Conservation (phyloP, 2,797 vertebrate genomes). For the Telmatherina bonti region DNA sequence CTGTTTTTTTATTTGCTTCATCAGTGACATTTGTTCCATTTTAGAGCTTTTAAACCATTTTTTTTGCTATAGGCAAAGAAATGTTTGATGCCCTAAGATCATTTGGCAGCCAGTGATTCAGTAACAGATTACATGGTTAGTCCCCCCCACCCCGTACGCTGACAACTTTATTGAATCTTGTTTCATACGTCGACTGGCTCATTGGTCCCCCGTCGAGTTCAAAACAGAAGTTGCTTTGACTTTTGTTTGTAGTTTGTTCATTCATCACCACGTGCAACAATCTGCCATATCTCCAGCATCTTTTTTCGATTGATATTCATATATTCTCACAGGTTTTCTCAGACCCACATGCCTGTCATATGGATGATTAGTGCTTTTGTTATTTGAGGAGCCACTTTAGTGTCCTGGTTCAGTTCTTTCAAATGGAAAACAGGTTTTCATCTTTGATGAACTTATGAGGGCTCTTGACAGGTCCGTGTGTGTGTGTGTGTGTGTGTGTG, state of each 20-base stretch:
- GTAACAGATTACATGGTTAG: slow-evolving; percentile 2
- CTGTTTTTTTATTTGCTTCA: slow-evolving; percentile 9
- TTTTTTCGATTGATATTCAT: slow-evolving; percentile 78
- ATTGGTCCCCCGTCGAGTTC: slow-evolving; percentile 14
- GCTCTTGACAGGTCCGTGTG: slow-evolving; percentile 75
- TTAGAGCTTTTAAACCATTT: not conserved
- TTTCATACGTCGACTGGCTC: slow-evolving; percentile 14
- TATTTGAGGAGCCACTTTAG: slow-evolving; percentile 72
- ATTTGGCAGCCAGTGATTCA: not conserved
- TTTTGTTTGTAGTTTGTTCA: slow-evolving; percentile 41
- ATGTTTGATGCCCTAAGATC: not conserved
- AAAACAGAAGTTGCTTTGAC: slow-evolving; percentile 10
- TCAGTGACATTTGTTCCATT: slow-evolving; percentile 19
- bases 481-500: too few species aligned
- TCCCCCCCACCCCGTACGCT: not conserved
- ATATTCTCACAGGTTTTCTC: slow-evolving; percentile 61
- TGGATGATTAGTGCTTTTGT: slow-evolving; percentile 77
- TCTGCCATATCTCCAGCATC: slow-evolving; percentile 18
- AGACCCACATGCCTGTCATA: slow-evolving; percentile 68
- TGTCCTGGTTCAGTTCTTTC: slow-evolving; percentile 73
- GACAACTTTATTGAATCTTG: slow-evolving; percentile 7
- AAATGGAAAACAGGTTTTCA: slow-evolving; percentile 83
- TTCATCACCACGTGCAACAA: slow-evolving; percentile 60
- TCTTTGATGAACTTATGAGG: slow-evolving; percentile 85
- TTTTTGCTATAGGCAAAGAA: not conserved